These are phyloP conservation scores for Camponotus pennsylvanicus DNA, from an alignment of 1,140 invertebrate species.

Conservation along the genomic window DNA sequence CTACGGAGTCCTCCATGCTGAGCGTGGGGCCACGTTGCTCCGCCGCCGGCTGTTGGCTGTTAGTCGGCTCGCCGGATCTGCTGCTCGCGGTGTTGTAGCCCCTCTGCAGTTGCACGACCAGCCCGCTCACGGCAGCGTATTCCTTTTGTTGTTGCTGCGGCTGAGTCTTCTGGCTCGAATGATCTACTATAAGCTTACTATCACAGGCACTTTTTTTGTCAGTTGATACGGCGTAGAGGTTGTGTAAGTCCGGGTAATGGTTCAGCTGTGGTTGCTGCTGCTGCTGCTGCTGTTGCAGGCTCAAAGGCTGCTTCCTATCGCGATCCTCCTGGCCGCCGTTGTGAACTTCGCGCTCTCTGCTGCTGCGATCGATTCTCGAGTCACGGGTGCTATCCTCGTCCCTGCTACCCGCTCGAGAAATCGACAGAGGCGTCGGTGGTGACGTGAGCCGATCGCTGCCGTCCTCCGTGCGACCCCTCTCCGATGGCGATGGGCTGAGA, in stretches of 20 bases:
- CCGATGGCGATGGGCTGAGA: constrained; percentile 83
- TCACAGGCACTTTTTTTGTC: constrained; percentile 87
- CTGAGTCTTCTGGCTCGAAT: constrained; percentile 86
- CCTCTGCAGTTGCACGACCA: constrained; percentile 84
- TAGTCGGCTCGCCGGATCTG: constrained; percentile 71
- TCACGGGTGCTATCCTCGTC: constrained; percentile 81
- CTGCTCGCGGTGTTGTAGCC: constrained; percentile 76
- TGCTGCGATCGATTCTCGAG: constrained; percentile 79
- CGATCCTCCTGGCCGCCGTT: constrained; percentile 79
- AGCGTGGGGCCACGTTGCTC: constrained; percentile 80
- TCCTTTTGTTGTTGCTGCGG: constrained; percentile 80
- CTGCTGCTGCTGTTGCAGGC: constrained; percentile 73
- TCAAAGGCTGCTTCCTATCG: constrained; percentile 76
- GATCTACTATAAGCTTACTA: constrained; percentile 87
- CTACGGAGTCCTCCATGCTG: constrained; percentile 84
- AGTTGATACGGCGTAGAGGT: constrained; percentile 85
- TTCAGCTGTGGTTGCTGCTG: constrained; percentile 78
- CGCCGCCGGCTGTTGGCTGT: constrained; percentile 75
- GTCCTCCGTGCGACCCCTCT: constrained; percentile 79
- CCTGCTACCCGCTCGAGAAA: constrained; percentile 79
- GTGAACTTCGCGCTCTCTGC: constrained; percentile 81
- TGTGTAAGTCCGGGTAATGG: constrained; percentile 85
- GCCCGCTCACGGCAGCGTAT: constrained; percentile 78
- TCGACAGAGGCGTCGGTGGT: constrained; percentile 81
- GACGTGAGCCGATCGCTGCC: constrained; percentile 83